phyloP scores from a whole-genome alignment of 1,140 invertebrate genomes.

The Meloidogyne floridensis region DNA sequence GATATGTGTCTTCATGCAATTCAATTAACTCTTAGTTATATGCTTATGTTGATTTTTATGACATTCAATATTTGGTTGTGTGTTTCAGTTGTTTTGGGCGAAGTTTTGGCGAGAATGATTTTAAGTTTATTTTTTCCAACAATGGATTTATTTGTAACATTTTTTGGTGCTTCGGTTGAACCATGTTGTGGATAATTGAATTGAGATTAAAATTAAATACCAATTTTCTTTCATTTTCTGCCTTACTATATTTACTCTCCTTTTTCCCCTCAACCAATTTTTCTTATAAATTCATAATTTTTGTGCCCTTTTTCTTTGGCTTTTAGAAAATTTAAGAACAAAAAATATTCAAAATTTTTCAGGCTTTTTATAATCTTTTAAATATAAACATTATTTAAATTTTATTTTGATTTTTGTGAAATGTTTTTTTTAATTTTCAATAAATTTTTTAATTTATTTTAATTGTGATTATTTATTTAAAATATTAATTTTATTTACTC shows the following conservation, averaged over 20 bases:
- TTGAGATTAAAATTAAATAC: not conserved
- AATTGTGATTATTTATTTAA: too few species aligned
- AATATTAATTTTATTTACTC: too few species aligned
- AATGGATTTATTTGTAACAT: conserved; percentile 41
- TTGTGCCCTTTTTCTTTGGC: too few species aligned
- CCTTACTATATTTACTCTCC: not conserved
- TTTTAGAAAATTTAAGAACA: too few species aligned
- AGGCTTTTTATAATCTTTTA: too few species aligned
- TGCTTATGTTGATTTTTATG: conserved; percentile 97
- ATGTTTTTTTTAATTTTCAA: too few species aligned
- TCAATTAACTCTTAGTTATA: conserved; percentile 85
- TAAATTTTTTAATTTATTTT: too few species aligned
- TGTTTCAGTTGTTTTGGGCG: conserved; percentile 82
- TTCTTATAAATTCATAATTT: too few species aligned
- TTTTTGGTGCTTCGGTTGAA: conserved; percentile 27
- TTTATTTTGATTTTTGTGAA: too few species aligned
- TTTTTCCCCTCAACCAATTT: too few species aligned
- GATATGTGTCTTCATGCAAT: conserved; percentile 86
- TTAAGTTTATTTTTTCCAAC: conserved; percentile 73
- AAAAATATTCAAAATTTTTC: too few species aligned
- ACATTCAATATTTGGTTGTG: conserved; percentile 95
- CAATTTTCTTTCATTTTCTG: not conserved
- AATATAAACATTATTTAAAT: too few species aligned
- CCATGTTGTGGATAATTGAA: conserved; percentile 37
- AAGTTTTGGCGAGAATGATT: conserved; percentile 85